These are phyloP conservation scores for Platynereis dumerilii DNA, from an alignment of 2,888 invertebrate genomes.

Conservation along the genomic window DNA sequence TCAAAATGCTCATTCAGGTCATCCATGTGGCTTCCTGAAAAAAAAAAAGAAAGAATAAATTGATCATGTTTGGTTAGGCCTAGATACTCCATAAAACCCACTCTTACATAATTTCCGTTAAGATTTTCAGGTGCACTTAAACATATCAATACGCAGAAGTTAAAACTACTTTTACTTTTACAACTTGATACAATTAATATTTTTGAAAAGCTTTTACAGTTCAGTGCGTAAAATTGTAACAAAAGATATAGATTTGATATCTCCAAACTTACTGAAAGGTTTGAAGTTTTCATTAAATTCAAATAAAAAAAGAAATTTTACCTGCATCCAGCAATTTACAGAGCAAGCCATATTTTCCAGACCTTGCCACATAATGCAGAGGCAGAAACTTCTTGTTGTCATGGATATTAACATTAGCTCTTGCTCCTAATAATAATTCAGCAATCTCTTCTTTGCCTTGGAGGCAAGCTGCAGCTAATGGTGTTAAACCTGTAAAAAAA, in stretches of 20 bases:
- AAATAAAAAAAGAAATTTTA: not conserved
- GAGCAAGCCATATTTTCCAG: slow-evolving; percentile 30
- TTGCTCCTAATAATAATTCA: slow-evolving; percentile 24
- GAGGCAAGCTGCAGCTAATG: slow-evolving; percentile 32
- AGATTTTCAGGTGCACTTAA: no score
- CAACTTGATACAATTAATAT: no score
- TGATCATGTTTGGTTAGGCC: no score
- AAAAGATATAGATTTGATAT: no score
- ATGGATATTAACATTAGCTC: slow-evolving; percentile 29
- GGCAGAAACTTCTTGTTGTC: slow-evolving; percentile 29
- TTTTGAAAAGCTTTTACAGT: no score
- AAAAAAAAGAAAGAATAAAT: not conserved
- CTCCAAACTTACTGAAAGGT: no score
- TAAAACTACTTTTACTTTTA: no score
- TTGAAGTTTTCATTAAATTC: no score
- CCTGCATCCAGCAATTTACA: slow-evolving; percentile 32
- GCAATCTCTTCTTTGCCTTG: slow-evolving; percentile 31
- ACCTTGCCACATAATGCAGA: slow-evolving; percentile 34
- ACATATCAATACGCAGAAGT: no score
- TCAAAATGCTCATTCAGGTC: slow-evolving; percentile 34
- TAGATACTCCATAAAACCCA: no score
- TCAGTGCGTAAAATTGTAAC: no score
- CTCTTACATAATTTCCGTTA: no score
- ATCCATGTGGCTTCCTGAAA: slow-evolving; percentile 33
- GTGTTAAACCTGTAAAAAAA: slow-evolving; percentile 35